Evolutionary conservation across 2,797 vertebrate species (phyloP).

Genomic region (Gobio occitaniae): DNA sequence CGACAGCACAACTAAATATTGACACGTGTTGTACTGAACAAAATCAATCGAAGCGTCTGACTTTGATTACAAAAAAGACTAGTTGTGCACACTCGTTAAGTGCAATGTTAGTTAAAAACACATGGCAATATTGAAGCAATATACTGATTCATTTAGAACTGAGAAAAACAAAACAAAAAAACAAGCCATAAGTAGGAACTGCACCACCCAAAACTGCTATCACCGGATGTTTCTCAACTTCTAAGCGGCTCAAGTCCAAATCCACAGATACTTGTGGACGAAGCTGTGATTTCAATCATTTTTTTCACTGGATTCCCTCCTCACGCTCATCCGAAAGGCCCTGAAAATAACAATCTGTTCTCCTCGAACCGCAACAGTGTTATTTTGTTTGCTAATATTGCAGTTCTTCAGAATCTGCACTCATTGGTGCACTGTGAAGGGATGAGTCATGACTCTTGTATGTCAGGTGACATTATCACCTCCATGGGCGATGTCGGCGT

Average conservation of each 20-base stretch:
- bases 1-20: slow-evolving; percentile 72
- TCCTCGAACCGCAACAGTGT: slow-evolving; percentile 31
- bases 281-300: slow-evolving; percentile 23
- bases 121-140: slow-evolving; percentile 84
- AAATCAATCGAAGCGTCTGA: slow-evolving; percentile 38
- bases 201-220: slow-evolving; percentile 28
- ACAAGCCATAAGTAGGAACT: slow-evolving; percentile 55
- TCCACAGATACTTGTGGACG: slow-evolving; percentile 41
- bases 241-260: not conserved
- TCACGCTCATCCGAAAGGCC: slow-evolving; percentile 17
- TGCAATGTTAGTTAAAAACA: slow-evolving; percentile 69
- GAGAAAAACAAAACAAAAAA: slow-evolving; percentile 6
- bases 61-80: slow-evolving; percentile 31
- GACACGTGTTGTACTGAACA: slow-evolving; percentile 69
- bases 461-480: slow-evolving; percentile 66
- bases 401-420: slow-evolving; percentile 19
- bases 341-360: slow-evolving; percentile 28
- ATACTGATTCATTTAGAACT: slow-evolving; percentile 65
- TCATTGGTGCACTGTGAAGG: slow-evolving; percentile 15
- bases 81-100: slow-evolving; percentile 61
- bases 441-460: slow-evolving; percentile 20
- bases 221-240: slow-evolving; percentile 9
- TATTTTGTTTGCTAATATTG: slow-evolving; percentile 21
- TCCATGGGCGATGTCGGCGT: slow-evolving; percentile 60
- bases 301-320: slow-evolving; percentile 62